Percentiles rank a stretch among this genome's conserved stretches.
Conservation (phyloP, 2,113 vertebrate species). For the Charadrius vociferus region DNA sequence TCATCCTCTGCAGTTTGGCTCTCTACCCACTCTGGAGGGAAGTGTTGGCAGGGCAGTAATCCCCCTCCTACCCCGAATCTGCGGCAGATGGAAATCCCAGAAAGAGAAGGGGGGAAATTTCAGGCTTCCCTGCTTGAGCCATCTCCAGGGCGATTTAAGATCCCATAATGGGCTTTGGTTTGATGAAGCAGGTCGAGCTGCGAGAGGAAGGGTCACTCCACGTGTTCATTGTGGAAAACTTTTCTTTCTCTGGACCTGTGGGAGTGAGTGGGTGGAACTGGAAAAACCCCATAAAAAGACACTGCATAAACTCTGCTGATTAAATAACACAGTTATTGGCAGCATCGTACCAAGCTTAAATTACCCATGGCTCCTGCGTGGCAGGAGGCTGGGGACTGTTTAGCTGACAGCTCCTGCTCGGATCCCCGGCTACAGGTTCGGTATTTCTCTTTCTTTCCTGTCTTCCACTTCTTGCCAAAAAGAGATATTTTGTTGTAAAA, state of each 20-base stretch:
- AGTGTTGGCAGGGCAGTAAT: constrained; percentile 44
- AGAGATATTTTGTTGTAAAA: not conserved
- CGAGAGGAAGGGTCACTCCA: not conserved
- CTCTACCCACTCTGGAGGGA: not conserved
- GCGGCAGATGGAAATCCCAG: constrained; percentile 30
- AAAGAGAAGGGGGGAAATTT: not conserved
- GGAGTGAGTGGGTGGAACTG: constrained; percentile 20
- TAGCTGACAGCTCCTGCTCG: not conserved
- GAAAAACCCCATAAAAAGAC: constrained; percentile 14
- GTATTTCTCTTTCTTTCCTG: not conserved
- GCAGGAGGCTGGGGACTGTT: not conserved
- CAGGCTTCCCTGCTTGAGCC: not conserved
- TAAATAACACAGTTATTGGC: not conserved
- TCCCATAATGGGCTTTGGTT: not conserved
- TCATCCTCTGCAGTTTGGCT: constrained; percentile 47
- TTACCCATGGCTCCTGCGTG: not conserved
- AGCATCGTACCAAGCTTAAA: not conserved
- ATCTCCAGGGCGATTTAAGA: not conserved
- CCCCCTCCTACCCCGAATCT: not conserved
- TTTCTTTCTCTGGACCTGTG: not conserved
- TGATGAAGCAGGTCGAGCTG: not conserved
- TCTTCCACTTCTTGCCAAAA: not conserved
- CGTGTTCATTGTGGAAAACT: not conserved
- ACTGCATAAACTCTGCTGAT: not conserved
- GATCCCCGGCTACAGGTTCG: not conserved